Percentiles rank a stretch among this genome's conserved stretches.
These are phyloP conservation scores for Ichneumon xanthorius DNA, from an alignment of 2,888 invertebrate genomes.

Conservation along the genomic window DNA sequence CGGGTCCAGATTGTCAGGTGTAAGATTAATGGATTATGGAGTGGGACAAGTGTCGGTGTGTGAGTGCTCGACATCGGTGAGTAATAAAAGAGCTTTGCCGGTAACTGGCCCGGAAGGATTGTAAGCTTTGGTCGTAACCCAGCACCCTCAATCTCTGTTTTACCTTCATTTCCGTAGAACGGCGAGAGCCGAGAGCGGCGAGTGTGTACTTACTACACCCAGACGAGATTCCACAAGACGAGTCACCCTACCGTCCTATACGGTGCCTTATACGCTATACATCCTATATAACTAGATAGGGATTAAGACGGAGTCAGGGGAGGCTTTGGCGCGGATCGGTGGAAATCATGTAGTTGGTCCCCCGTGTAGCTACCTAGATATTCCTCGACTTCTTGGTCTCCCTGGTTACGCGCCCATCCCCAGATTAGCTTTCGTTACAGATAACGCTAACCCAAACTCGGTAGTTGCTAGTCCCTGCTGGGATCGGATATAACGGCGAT, in stretches of 20 bases:
- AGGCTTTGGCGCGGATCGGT: conserved; percentile 78
- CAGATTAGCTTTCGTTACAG: conserved; percentile 82
- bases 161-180: conserved; percentile 45
- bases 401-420: conserved; percentile 56
- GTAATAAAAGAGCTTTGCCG: conserved; percentile 76
- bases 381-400: conserved; percentile 78
- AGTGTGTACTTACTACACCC: conserved; percentile 57
- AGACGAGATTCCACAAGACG: conserved; percentile 56
- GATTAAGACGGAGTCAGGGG: conserved; percentile 78
- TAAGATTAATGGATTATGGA: not conserved
- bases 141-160: conserved; percentile 51
- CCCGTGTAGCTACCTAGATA: conserved; percentile 68
- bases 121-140: conserved; percentile 67
- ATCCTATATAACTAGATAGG: conserved; percentile 72
- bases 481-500: conserved; percentile 26
- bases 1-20: not conserved
- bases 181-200: conserved; percentile 12
- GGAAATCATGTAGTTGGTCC: conserved; percentile 79
- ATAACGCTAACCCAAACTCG: conserved; percentile 78
- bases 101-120: conserved; percentile 73
- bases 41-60: conserved; percentile 14
- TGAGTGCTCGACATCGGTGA: conserved; percentile 36
- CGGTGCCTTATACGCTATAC: conserved; percentile 30
- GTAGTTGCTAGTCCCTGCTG: conserved; percentile 16
- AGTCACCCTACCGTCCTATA: conserved; percentile 38